Conservation (phyloP, 1,140 invertebrate species). For the Lucilia sericata region DNA sequence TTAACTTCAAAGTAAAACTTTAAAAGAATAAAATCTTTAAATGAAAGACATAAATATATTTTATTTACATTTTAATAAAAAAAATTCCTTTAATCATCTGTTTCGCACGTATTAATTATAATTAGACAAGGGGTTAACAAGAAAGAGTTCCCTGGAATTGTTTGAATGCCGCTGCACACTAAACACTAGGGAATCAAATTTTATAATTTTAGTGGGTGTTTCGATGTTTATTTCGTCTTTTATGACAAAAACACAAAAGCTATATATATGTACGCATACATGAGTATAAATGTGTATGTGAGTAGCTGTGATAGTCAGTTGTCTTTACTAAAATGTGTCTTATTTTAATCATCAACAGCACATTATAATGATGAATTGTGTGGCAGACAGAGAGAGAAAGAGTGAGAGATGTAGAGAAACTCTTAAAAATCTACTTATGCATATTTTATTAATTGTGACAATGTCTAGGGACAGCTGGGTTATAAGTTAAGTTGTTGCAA, state of each 20-base stretch:
- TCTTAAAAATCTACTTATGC: conserved; percentile 34
- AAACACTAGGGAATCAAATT: conserved; percentile 24
- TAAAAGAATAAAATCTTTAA: too few relatives aligned
- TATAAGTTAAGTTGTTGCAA: neutral
- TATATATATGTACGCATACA: neutral
- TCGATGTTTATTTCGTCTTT: conserved; percentile 10
- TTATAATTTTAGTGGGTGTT: conserved; percentile 23
- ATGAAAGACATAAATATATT: too few relatives aligned
- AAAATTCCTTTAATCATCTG: neutral
- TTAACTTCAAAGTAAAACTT: too few relatives aligned
- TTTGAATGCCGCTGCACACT: neutral
- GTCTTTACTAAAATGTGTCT: neutral
- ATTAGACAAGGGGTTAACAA: conserved; percentile 33
- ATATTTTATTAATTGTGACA: conserved; percentile 37
- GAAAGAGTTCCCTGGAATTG: neutral
- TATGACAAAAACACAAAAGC: neutral
- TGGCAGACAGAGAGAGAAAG: neutral
- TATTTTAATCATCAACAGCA: neutral
- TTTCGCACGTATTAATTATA: conserved; percentile 33
- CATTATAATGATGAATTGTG: neutral
- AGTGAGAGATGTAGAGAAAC: neutral
- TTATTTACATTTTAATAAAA: neutral
- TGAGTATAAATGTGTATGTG: neutral
- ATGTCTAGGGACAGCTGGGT: conserved; percentile 31
- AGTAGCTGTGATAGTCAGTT: neutral